Evolutionary conservation across 1,140 invertebrate species (phyloP), one percentile per base, ranked within the genome.

Genomic region (Nasonia vitripennis): DNA sequence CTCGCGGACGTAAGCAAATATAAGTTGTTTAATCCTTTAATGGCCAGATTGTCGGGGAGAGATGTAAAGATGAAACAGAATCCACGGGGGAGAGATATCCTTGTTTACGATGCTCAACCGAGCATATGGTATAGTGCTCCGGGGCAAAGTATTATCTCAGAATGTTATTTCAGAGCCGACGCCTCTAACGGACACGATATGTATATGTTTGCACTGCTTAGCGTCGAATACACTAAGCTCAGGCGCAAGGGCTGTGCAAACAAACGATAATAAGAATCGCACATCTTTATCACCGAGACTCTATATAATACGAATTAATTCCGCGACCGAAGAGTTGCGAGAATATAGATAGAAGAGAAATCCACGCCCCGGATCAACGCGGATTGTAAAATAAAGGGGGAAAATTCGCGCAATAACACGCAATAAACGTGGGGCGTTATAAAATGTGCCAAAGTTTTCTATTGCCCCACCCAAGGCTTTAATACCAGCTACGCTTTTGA

Each of bases 381-480:
- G 9, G 27, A 71, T 71, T 71, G 68, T 27, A 31, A 71, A 71
- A 71, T 71, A 71, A 71, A 71, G 14, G 68, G 68, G 68, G 12
- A 23, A 41, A 77, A 51, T 51, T n/a, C 45, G 20, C n/a, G 75
- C 77, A 67, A 78, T 62, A 78, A 62, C 77, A 62, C 34, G 77
- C 51, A 62, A 45, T 78, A 78, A 78, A 78, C 51, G 78, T 77
- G 73, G 55, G 14, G 45, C 48, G 84, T 81, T 73, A 78, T 78
- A 78, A 86, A 86, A 86, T 78, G 71, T 48, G 27, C 48, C 37
- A 37, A 80, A 86, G 73, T 82, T 86, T 86, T 68, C 85, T 78
- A 82, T 78, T 86, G 79, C 78, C 14, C 37, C 67, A 71, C n/a
- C 55, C 70, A 20, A 77, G 73, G 62, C 31, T 67, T 71, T 78